A percentile compares a stretch with the other conserved stretches of the same genome.
Evolutionary conservation across 2,113 vertebrate genomes (phyloP).

Genomic region (Loxodonta africana): DNA sequence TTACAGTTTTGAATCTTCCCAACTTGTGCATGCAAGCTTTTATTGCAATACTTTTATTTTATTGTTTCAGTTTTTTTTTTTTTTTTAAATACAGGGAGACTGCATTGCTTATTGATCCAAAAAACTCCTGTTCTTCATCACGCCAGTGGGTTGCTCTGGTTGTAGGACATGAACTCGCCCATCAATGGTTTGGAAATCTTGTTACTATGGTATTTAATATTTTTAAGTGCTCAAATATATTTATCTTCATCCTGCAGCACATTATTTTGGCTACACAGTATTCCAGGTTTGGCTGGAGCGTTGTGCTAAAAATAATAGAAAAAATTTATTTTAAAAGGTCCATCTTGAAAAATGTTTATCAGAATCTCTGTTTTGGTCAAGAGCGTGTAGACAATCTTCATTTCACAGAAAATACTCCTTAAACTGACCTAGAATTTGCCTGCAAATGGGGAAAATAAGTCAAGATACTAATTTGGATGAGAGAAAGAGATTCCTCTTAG

Average conservation of each 20-base stretch:
- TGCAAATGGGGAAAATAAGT: neutral
- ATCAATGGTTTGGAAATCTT: conserved; percentile 99
- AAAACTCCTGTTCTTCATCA: conserved; percentile 98
- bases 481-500: neutral
- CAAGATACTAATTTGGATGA: conserved; percentile 36
- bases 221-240: conserved; percentile 81
- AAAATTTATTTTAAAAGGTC: conserved; percentile 57
- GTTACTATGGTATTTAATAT: conserved; percentile 97
- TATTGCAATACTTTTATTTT: conserved; percentile 23
- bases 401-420: conserved; percentile 46
- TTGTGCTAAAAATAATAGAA: conserved; percentile 54
- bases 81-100: conserved; percentile 93
- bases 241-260: conserved; percentile 66
- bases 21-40: conserved; percentile 54
- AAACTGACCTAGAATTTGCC: conserved; percentile 20
- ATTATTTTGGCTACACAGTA: conserved; percentile 65
- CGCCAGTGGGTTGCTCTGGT: conserved; percentile 99
- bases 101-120: conserved; percentile 97
- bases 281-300: conserved; percentile 65
- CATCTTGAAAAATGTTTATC: conserved; percentile 26
- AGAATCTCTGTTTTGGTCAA: conserved; percentile 47
- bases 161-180: conserved; percentile 98
- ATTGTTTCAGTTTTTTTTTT: neutral
- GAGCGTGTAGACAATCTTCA: neutral
- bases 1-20: conserved; percentile 52